phyloP scores from a whole-genome alignment of 2,113 vertebrate genomes.

The Noctilio leporinus region DNA sequence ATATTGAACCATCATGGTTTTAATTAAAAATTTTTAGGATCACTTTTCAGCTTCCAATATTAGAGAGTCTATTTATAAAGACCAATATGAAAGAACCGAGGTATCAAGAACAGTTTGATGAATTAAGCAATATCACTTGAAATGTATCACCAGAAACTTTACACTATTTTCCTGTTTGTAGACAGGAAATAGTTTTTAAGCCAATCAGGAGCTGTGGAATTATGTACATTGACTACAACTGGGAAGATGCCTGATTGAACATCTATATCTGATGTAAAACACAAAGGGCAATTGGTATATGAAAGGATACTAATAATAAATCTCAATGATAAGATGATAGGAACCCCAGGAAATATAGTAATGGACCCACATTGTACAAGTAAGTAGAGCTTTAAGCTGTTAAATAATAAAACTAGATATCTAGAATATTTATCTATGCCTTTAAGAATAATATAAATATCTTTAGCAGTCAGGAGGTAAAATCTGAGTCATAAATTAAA shows the following conservation, averaged over 20 bases:
- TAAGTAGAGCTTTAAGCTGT: background rate
- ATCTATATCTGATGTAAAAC: constrained; percentile 42
- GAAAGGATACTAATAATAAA: constrained; percentile 46
- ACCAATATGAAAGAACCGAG: background rate
- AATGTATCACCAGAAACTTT: constrained; percentile 11
- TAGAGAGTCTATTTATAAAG: constrained; percentile 22
- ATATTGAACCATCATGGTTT: background rate
- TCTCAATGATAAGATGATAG: constrained; percentile 27
- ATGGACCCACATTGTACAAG: background rate
- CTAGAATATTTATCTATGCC: background rate
- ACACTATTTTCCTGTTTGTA: constrained; percentile 10
- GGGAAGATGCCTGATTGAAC: constrained; percentile 50
- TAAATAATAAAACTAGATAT: background rate
- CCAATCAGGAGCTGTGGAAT: background rate
- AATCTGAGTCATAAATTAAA: background rate
- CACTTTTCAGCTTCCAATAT: background rate
- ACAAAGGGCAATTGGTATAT: constrained; percentile 42
- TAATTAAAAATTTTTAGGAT: background rate
- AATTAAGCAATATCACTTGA: background rate
- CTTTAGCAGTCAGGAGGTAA: background rate
- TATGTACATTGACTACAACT: constrained; percentile 32
- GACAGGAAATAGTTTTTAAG: constrained; percentile 36
- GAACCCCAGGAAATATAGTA: background rate
- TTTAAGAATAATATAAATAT: background rate
- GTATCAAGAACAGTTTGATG: background rate